Base-by-base conservation (phyloP, 2,797 vertebrate species). In the Cossypha dichroa region DNA sequence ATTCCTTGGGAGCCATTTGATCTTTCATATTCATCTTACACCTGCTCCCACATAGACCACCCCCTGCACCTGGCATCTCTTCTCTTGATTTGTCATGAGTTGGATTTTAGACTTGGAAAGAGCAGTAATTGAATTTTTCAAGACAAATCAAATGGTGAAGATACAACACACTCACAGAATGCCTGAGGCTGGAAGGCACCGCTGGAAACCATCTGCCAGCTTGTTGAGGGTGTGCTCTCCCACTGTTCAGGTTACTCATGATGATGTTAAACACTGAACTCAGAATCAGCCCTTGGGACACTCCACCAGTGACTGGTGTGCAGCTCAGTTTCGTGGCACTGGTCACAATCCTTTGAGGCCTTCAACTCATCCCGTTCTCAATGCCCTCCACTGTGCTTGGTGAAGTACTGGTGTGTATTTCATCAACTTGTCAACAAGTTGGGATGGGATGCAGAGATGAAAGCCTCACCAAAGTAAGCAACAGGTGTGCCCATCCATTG, bases 401-500 rank as follows among this genome's bases (percentile, higher is more conserved):
- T 15, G 46, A 48, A 48, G 46, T 48, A 48, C 6, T 25, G 18
- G 12, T 19, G 28, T 54, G 33, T 17, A 49, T 11, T n/a, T 59
- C 25, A n/a, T 31, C 11, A 55, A 12, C 28, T 38, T 55, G 15
- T 15, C 43, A 26, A 13, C 11, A 62, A 33, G 25, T 51, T 26
- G 23, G 13, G 51, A 67, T 0, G 2, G 56, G 13, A 59, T 43
- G 36, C 33, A 59, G 55, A 4, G 10, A 2, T 26, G 26, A 77
- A 79, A 80, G 20, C 14, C 36, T 88, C 22, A 58, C 18, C 41
- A 1, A 74, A 60, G 52, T 6, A 70, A 76, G 41, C 48, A 85
- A 52, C 16, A 74, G 10, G 4, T 28, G 26, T 28, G 29, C 21
- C 13, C 49, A 68, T 38, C 38, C 55, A 63, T 9, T 0, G 0